Conservation (phyloP, 2,797 vertebrate genomes). For the Ctenosaura bakeri region DNA sequence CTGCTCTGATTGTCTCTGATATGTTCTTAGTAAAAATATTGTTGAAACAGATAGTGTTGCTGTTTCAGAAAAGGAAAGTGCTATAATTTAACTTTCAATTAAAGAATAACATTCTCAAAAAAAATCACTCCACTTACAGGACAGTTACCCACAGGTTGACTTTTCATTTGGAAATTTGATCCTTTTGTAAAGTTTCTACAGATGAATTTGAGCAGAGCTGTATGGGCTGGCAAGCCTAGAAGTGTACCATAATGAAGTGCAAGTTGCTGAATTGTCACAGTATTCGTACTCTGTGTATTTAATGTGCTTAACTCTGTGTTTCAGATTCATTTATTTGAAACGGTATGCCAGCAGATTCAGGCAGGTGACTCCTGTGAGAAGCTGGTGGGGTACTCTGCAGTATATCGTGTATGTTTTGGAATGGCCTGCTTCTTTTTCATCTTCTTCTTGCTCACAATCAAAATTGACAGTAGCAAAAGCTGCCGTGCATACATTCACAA, state of each 20-base stretch:
- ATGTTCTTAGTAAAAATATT: not conserved
- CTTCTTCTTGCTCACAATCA: conserved; percentile 89
- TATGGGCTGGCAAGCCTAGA: not conserved
- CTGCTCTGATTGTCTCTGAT: not conserved
- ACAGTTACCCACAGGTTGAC: not conserved
- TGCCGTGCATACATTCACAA: conserved; percentile 94
- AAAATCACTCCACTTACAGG: not conserved
- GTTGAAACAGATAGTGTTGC: not conserved
- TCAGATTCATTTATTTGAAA: conserved; percentile 90
- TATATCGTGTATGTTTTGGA: conserved; percentile 97
- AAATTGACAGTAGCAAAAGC: conserved; percentile 89
- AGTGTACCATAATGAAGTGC: not conserved
- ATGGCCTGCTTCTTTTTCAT: conserved; percentile 97
- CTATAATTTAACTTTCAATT: not conserved
- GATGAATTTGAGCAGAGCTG: not conserved
- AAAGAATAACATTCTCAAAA: not conserved
- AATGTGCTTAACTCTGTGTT: conserved; percentile 40
- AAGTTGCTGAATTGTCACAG: not conserved
- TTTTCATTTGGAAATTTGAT: conserved; percentile 6
- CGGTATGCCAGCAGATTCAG: conserved; percentile 88
- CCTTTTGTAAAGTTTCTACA: not conserved
- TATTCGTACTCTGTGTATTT: not conserved
- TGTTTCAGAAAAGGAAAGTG: not conserved
- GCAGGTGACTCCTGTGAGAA: conserved; percentile 90
- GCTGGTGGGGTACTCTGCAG: conserved; percentile 93